Conservation (phyloP, 2,888 invertebrate species). For the Agonopterix subpropinquella region DNA sequence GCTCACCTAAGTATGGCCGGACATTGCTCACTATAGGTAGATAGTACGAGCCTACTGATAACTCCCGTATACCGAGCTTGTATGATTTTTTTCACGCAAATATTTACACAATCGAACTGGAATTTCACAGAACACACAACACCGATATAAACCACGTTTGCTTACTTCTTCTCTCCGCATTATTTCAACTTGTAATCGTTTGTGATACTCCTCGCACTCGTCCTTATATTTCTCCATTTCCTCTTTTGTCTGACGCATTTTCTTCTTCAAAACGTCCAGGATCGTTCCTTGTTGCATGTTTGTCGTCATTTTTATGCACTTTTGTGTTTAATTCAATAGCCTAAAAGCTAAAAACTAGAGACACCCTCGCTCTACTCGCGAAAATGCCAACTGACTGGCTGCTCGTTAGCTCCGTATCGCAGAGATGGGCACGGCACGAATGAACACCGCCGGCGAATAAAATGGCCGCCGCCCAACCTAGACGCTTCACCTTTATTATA, state of each 20-base stretch:
- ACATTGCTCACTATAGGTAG: constrained; percentile 75
- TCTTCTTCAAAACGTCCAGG: constrained; percentile 98
- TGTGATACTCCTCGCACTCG: constrained; percentile 96
- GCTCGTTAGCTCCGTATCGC: constrained; percentile 64
- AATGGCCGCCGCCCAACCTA: constrained; percentile 68
- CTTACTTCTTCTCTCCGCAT: constrained; percentile 99
- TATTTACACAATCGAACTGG: constrained; percentile 31
- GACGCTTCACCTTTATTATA: constrained; percentile 52
- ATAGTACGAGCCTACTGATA: constrained; percentile 62
- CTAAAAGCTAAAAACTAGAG: constrained; percentile 64
- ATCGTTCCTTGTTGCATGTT: constrained; percentile 95
- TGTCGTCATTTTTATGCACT: constrained; percentile 85
- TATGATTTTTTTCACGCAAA: constrained; percentile 33
- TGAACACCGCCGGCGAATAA: constrained; percentile 72
- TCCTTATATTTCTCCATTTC: constrained; percentile 99
- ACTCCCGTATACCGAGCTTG: constrained; percentile 41
- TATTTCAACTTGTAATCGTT: constrained; percentile 95
- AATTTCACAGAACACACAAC: constrained; percentile 48
- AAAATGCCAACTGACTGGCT: constrained; percentile 72
- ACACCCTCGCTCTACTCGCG: constrained; percentile 72
- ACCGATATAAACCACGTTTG: constrained; percentile 58
- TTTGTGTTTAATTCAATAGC: constrained; percentile 51
- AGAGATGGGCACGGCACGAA: constrained; percentile 71
- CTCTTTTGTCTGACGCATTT: constrained; percentile 99
- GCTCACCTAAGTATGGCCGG: constrained; percentile 75